Evolutionary conservation across 2,888 invertebrate species (phyloP).

Genomic region (Catonia carolina): DNA sequence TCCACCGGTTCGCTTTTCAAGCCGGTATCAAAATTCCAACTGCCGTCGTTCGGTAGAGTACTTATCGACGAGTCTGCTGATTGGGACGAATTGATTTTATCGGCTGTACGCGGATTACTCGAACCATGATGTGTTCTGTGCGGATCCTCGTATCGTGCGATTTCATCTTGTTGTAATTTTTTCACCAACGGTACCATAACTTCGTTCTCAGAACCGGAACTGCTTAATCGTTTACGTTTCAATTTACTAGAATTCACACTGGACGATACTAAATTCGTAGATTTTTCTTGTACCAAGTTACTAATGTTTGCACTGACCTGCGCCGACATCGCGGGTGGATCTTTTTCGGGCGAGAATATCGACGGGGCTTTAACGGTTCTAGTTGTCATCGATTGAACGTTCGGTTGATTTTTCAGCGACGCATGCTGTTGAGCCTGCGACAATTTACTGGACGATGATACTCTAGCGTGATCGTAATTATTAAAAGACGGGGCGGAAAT

Average conservation of each 20-base stretch:
- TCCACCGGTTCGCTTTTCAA: neutral
- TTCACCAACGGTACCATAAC: slow-evolving; percentile 56
- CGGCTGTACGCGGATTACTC: neutral
- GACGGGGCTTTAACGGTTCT: slow-evolving; percentile 39
- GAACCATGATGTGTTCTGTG: neutral
- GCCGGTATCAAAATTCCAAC: neutral
- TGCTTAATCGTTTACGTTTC: slow-evolving; percentile 42
- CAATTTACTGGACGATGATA: slow-evolving; percentile 5
- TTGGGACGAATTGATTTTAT: neutral
- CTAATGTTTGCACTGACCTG: slow-evolving; percentile 28
- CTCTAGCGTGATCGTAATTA: neutral
- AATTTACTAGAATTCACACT: slow-evolving; percentile 32
- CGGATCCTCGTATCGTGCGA: slow-evolving; percentile 50
- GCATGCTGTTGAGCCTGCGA: slow-evolving; percentile 19
- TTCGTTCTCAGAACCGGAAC: slow-evolving; percentile 53
- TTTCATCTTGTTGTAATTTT: slow-evolving; percentile 47
- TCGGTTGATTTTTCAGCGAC: slow-evolving; percentile 11
- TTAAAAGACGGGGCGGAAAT: neutral
- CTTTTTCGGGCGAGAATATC: slow-evolving; percentile 38
- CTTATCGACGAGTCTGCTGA: too few relatives aligned
- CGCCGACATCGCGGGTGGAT: slow-evolving; percentile 30
- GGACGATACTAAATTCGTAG: slow-evolving; percentile 29
- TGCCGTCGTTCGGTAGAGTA: slow-evolving; percentile 1
- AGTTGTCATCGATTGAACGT: slow-evolving; percentile 10
- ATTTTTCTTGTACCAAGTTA: slow-evolving; percentile 27